Conservation (phyloP, 2,888 invertebrate species). For the Tenthredo scrophulariae region DNA sequence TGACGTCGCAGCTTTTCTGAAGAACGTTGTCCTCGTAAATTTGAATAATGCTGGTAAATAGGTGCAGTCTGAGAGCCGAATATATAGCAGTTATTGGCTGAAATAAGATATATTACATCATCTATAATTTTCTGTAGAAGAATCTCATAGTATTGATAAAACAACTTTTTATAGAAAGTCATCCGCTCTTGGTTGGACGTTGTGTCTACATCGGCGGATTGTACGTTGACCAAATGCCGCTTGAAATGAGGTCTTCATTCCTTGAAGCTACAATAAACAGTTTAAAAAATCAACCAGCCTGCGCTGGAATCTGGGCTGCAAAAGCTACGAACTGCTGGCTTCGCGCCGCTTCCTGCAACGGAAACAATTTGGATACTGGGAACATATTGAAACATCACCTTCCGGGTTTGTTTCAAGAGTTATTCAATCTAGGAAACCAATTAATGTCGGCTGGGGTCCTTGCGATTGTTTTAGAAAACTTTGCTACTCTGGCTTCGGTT, state of each 20-base stretch:
- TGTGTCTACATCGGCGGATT: slow-evolving; percentile 79
- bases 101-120: background rate
- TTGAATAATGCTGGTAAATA: slow-evolving; percentile 68
- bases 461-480: slow-evolving; percentile 15
- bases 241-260: slow-evolving; percentile 71
- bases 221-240: slow-evolving; percentile 75
- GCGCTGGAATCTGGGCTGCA: slow-evolving; percentile 77
- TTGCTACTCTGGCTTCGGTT: background rate
- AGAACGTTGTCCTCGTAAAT: slow-evolving; percentile 77
- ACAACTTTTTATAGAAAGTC: slow-evolving; percentile 59
- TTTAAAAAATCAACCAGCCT: slow-evolving; percentile 75
- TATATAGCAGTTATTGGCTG: background rate
- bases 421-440: slow-evolving; percentile 13
- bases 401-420: background rate
- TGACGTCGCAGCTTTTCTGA: slow-evolving; percentile 64
- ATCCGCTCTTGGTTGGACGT: slow-evolving; percentile 79
- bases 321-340: slow-evolving; percentile 75
- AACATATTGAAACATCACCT: background rate
- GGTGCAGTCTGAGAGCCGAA: slow-evolving; percentile 39
- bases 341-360: slow-evolving; percentile 58
- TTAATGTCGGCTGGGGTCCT: background rate
- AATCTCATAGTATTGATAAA: background rate
- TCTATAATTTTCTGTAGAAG: background rate
- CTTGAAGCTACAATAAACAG: slow-evolving; percentile 78
- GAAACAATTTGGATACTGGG: background rate